phyloP scores from a whole-genome alignment of 2,797 vertebrate genomes.

The Girardinus metallicus region DNA sequence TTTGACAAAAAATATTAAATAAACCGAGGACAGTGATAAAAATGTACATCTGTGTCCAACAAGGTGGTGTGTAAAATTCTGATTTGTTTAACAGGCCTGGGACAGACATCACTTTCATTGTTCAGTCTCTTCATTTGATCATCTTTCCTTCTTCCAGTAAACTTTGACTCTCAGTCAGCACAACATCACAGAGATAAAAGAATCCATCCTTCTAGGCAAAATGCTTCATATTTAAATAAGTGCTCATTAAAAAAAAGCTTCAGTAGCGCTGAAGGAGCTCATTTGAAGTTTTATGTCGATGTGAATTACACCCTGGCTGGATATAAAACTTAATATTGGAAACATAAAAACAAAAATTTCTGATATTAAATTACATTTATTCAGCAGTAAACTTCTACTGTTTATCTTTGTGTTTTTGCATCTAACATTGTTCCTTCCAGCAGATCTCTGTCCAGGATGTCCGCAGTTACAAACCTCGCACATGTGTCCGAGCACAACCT shows the following conservation, averaged over 20 bases:
- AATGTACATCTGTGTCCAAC: neutral
- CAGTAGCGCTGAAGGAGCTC: slow-evolving; percentile 12
- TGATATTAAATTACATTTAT: slow-evolving; percentile 22
- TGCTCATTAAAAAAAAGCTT: slow-evolving; percentile 7
- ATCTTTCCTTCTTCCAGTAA: neutral
- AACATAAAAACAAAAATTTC: slow-evolving; percentile 30
- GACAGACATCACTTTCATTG: slow-evolving; percentile 4
- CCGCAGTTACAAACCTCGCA: slow-evolving; percentile 49
- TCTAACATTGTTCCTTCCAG: slow-evolving; percentile 14
- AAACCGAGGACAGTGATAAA: neutral
- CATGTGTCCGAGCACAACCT: slow-evolving; percentile 32
- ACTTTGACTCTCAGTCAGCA: neutral
- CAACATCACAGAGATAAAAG: neutral
- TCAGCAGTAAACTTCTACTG: slow-evolving; percentile 23
- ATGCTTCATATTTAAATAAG: slow-evolving; percentile 19
- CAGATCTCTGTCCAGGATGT: slow-evolving; percentile 25
- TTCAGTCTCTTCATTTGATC: slow-evolving; percentile 11
- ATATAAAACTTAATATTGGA: slow-evolving; percentile 14
- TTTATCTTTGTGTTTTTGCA: slow-evolving; percentile 5
- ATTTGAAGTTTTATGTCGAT: neutral
- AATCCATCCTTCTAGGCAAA: neutral
- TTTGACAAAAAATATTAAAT: neutral
- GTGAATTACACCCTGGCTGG: slow-evolving; percentile 5
- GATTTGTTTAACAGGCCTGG: neutral
- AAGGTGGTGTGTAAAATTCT: neutral